Percentiles rank a stretch among this genome's conserved stretches.
These are phyloP conservation scores for Paratilapia polleni DNA, from an alignment of 2,113 vertebrate species.

Conservation along the genomic window DNA sequence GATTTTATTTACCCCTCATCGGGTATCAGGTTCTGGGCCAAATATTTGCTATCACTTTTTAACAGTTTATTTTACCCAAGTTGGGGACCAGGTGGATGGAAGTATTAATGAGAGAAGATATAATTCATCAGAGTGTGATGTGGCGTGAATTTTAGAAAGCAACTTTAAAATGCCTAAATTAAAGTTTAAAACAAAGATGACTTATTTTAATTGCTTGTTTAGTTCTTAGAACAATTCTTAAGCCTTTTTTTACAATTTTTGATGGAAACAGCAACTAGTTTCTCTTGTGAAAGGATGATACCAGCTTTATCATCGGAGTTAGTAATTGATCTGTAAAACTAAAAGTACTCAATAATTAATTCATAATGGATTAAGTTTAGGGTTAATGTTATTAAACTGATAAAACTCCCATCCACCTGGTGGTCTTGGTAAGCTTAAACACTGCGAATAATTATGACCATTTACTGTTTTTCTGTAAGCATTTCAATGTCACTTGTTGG, in stretches of 20 bases:
- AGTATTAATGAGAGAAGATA: not conserved
- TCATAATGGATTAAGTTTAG: not conserved
- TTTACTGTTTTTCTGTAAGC: not conserved
- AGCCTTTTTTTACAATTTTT: not conserved
- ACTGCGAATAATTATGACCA: not conserved
- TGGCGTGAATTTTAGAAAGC: not conserved
- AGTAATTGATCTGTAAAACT: not conserved
- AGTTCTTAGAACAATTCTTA: not conserved
- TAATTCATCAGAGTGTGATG: not conserved
- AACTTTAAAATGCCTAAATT: not conserved
- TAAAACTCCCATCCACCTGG: not conserved
- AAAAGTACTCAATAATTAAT: not conserved
- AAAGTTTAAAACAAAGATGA: not conserved
- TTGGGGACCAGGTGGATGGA: constrained; percentile 2
- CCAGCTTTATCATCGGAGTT: not conserved
- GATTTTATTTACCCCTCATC: not conserved
- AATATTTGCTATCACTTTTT: not conserved
- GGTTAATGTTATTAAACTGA: not conserved
- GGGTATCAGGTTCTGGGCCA: constrained; percentile 14
- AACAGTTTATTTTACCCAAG: not conserved
- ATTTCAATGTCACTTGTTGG: not conserved
- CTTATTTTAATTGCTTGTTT: not conserved
- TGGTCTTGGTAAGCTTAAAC: not conserved
- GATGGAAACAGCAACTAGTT: not conserved
- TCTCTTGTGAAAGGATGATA: not conserved